Conservation (phyloP, 2,113 vertebrate species). For the Boulengeromyrus knoepffleri region DNA sequence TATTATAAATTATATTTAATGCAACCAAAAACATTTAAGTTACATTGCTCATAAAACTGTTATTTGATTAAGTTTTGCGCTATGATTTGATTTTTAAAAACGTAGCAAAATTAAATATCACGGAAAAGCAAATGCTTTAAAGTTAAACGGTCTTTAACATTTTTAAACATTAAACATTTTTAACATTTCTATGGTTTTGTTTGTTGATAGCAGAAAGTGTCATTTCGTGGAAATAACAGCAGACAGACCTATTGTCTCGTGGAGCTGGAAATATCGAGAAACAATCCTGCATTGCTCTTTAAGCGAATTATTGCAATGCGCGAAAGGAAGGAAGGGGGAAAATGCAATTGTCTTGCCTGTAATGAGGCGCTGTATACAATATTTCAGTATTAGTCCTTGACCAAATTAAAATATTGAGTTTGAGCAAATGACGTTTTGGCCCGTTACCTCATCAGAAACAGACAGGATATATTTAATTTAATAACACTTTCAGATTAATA, state of each 20-base stretch:
- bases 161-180: background rate
- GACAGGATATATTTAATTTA: background rate
- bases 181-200: background rate
- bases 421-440: conserved; percentile 3
- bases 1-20: background rate
- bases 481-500: background rate
- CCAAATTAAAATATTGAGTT: conserved; percentile 17
- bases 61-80: background rate
- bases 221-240: background rate
- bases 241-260: background rate
- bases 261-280: background rate
- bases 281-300: background rate
- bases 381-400: conserved; percentile 15
- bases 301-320: conserved; percentile 3
- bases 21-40: background rate
- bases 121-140: background rate
- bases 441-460: background rate
- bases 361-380: conserved; percentile 25
- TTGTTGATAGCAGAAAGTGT: background rate
- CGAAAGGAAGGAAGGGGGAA: conserved; percentile 18
- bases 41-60: background rate
- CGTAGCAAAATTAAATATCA: background rate
- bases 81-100: background rate
- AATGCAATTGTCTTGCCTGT: conserved; percentile 28
- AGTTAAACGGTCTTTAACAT: background rate